These are phyloP conservation scores for Merops nubicus DNA, from an alignment of 2,113 vertebrate species.

Conservation along the genomic window DNA sequence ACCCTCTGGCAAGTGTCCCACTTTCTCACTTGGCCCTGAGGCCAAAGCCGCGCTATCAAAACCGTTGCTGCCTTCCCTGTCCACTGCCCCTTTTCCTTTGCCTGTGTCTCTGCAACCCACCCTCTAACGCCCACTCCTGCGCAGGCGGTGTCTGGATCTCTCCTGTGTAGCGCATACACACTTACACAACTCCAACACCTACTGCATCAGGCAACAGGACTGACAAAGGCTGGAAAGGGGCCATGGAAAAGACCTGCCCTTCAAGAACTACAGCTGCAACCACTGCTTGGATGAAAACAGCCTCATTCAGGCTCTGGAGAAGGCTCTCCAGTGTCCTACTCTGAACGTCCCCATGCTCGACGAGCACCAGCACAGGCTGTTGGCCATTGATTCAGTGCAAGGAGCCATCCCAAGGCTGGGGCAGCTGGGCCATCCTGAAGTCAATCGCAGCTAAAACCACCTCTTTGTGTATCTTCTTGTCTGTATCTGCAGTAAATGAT, in stretches of 20 bases:
- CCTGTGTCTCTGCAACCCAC: neutral
- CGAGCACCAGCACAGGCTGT: neutral
- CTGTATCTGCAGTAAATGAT: neutral
- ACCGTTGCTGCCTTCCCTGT: neutral
- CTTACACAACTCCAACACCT: fast-evolving
- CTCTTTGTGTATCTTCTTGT: neutral
- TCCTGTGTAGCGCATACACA: neutral
- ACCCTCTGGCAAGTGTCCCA: neutral
- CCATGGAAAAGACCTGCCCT: neutral
- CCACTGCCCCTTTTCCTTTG: neutral
- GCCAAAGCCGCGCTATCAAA: neutral
- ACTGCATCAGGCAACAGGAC: neutral
- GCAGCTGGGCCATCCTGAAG: neutral
- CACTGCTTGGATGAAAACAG: neutral
- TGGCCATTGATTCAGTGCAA: neutral
- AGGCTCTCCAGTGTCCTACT: neutral
- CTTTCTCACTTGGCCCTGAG: neutral
- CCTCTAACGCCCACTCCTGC: fast-evolving
- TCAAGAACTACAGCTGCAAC: neutral
- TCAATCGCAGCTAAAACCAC: neutral
- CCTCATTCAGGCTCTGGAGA: neutral
- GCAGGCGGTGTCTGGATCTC: neutral
- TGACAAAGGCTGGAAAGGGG: neutral
- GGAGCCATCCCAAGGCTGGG: neutral
- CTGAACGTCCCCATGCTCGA: fast-evolving